Evolutionary conservation across 2,113 vertebrate species (phyloP), one percentile per base, ranked within the genome.

Genomic region (Tapirus terrestris): DNA sequence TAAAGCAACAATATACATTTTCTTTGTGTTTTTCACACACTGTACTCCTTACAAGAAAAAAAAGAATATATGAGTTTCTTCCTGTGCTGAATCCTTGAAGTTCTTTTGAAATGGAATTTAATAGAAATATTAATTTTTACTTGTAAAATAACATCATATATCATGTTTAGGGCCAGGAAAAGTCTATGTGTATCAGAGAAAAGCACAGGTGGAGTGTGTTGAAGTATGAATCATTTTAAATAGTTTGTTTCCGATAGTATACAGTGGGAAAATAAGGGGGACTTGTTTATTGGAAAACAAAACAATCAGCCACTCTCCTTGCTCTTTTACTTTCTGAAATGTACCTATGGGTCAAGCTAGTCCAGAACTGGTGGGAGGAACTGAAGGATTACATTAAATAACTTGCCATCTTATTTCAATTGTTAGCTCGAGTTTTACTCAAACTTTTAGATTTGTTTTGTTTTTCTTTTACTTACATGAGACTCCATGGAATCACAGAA

Each of bases 51-150:
- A 61, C 91, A 91, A 93, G 79, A 79, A 80, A 97, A 84, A 86
- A 96, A 98, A 81, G 76, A 93, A 88, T 90, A 87, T 53, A n/a
- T 91, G 61, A 77, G 60, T 89, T 98, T 63, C 56, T 98, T 95
- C 39, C 56, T 75, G 29, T 68, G 8, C 60, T 84, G 85, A 97
- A 97, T 95, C 31, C 77, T 96, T 98, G 58, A 94, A 83, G 29
- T 95, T 97, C 70, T 48, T 95, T 96, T 96, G 56, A 96, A 91
- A 98, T 86, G 45, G 72, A 61, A 96, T 93, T 96, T 87, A 97
- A 98, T 95, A 94, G 18, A 97, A 97, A 97, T 96, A 80, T 96
- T 98, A 86, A 94, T 91, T 97, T 97, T 80, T 65, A 93, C 92
- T n/a, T 76, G 96, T 61, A 94, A 81, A 91, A 96, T 86, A 72